Base-by-base conservation (phyloP, 2,113 vertebrate species). In the Chloropsis hardwickii region DNA sequence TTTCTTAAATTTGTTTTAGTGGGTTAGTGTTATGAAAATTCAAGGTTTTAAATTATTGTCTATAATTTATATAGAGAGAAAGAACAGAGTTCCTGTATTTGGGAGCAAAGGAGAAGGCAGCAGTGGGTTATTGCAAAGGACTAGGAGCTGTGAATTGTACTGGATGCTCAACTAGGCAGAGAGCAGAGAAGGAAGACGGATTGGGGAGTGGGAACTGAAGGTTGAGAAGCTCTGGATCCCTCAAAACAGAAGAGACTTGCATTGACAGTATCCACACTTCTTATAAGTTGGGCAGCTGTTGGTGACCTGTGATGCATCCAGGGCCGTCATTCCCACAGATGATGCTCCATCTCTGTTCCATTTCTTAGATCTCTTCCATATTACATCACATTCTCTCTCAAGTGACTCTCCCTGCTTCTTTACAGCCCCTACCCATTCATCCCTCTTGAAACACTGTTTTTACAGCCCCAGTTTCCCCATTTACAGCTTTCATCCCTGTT, bases 1-100 rank as follows among this genome's bases (percentile, higher is more conserved):
- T 87, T 64, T 91, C 16, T 91, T 91, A 91, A 82, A 58, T 74
- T 67, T 51, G 11, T 78, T 92, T 90, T 67, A 39, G 29, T 92
- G 48, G 10, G 35, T 73, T 86, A 72, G 14, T 33, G 15, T 71
- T 9, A 33, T 51, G 9, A 61, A 73, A 71, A 53, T 65, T 69
- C 9, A 25, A 81, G 6, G 6, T 78, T 73, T 66, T 15, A 40
- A 39, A 64, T 66, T 51, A 37, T 67, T 81, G 71, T 35, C 29
- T 65, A 1, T 60, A 82, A 69, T 13, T 74, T 19, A 45, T 42
- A 8, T 28, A 1, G 5, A 53, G 22, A 35, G 29, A n/a, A 78
- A 80, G 33, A 56, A 29, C 29, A 45, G 45, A 4, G 6, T 61
- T 85, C 13, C 42, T 81, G 6, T 70, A 65, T 65, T 81, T 48